These are phyloP conservation scores for Alectoris magna DNA, from an alignment of 2,797 vertebrate genomes.

Conservation along the genomic window DNA sequence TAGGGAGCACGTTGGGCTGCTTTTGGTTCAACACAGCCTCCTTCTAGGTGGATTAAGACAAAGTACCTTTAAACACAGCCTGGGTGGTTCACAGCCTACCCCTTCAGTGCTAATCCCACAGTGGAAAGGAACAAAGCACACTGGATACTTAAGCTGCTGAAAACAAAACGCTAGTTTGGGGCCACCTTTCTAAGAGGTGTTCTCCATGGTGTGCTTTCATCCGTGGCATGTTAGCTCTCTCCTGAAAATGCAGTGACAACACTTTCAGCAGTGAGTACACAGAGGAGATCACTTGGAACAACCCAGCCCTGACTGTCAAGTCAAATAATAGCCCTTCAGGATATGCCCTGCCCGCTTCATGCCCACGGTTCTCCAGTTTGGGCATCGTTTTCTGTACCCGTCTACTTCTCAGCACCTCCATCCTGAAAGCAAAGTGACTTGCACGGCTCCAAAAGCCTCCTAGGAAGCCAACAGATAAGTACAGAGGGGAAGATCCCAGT, in stretches of 20 bases:
- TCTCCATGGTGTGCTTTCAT: neutral
- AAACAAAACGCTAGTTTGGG: neutral
- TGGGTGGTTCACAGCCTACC: neutral
- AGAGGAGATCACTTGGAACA: constrained; percentile 2
- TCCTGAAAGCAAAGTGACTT: neutral
- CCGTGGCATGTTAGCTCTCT: neutral
- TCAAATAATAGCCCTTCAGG: neutral
- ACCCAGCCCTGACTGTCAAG: constrained; percentile 1
- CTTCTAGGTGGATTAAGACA: neutral
- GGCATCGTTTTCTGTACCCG: neutral
- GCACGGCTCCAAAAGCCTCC: constrained; percentile 11
- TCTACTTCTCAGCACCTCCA: constrained; percentile 26
- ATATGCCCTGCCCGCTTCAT: neutral
- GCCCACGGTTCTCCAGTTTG: neutral
- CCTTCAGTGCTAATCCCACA: neutral
- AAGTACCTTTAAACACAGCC: neutral
- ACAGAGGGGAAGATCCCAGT: neutral
- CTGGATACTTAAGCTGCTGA: neutral
- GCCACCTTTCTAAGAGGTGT: neutral
- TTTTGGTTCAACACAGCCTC: neutral
- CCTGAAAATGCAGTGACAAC: neutral
- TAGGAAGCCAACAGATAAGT: constrained; percentile 8
- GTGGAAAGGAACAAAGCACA: neutral
- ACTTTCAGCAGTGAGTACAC: neutral
- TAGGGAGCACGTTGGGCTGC: neutral